These are phyloP conservation scores for Papilio machaon DNA, from an alignment of 1,140 invertebrate species.

Conservation along the genomic window DNA sequence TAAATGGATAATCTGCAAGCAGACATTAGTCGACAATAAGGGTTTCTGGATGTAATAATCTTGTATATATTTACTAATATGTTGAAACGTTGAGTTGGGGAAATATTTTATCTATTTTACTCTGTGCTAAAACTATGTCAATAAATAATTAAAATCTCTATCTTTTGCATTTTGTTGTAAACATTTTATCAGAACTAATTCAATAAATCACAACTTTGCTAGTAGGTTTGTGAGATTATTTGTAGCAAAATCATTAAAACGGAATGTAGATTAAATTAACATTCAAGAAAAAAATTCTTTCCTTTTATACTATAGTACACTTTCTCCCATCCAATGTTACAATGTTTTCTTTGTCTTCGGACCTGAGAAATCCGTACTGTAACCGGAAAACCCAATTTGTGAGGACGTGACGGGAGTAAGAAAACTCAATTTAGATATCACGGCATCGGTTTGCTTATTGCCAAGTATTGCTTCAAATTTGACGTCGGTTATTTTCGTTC, in stretches of 20 bases:
- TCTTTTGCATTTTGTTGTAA: not conserved
- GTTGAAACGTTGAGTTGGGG: not conserved
- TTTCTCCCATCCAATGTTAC: conserved; percentile 1
- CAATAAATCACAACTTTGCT: too few species aligned
- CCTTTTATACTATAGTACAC: conserved; percentile 2
- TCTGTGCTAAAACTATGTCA: not conserved
- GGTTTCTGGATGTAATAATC: not conserved
- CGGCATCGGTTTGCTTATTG: conserved; percentile 22
- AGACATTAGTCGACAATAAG: conserved; percentile 11
- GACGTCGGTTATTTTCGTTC: not conserved
- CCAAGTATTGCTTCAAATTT: conserved; percentile 13
- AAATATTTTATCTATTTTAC: not conserved
- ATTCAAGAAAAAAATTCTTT: not conserved
- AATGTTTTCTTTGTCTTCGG: conserved; percentile 29
- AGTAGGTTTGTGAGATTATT: too few species aligned
- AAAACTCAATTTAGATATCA: conserved; percentile 33
- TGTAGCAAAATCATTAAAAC: too few species aligned
- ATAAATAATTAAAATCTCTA: not conserved
- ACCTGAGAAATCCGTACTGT: conserved; percentile 32
- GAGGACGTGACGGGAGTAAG: conserved; percentile 27
- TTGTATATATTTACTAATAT: not conserved
- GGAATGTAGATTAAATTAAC: not conserved
- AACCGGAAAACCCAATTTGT: conserved; percentile 33
- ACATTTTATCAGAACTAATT: too few species aligned
- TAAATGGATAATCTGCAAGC: conserved; percentile 29